Base-by-base conservation (phyloP, 2,113 vertebrate genomes). In the Patagioenas fasciata region DNA sequence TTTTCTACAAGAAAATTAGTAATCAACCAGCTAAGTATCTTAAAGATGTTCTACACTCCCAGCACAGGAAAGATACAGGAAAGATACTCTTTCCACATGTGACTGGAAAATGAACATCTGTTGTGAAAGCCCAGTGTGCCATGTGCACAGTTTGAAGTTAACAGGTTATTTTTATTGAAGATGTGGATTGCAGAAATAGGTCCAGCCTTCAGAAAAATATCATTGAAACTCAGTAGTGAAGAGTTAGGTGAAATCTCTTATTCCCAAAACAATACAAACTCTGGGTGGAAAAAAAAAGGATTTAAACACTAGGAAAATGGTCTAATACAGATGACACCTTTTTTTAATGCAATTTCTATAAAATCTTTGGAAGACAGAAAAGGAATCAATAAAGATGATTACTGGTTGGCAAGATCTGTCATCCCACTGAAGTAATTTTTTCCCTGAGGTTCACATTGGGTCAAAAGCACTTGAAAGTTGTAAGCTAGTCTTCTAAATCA, bases 281-380 rank as follows among this genome's bases (percentile, higher is more conserved):
- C 74, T 1, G 13, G 5, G 12, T 10, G 9, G 6, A 0, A 2
- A 1, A 20, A 20, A 2, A 12, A 11, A 13, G 40, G 6, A 25
- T 62, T 73, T 44, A 60, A 74, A 54, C 15, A n/a, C 21, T 56
- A 85, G 25, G 26, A 88, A 81, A 82, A 90, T 56, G 3, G 3
- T 5, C 2, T 17, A n/a, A 66, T 50, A 62, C 28, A 71, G 29
- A 28, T 64, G 69, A 29, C 3, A 51, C 1, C 1, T 64, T 40
- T 79, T 84, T 79, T 42, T 79, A 28, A 53, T 34, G 13, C 4
- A 58, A 34, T 88, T 62, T 78, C 26, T 85, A 29, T n/a, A 56
- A 88, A 91, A 56, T 5, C 6, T 77, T 38, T 70, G 32, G 40
- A 84, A 84, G 29, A 42, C 9, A 58, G n/a, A 83, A 80, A 14